Evolutionary conservation across 2,888 invertebrate species (phyloP), one percentile per base, ranked within the genome.

Genomic region (Gasteruption jaculator): DNA sequence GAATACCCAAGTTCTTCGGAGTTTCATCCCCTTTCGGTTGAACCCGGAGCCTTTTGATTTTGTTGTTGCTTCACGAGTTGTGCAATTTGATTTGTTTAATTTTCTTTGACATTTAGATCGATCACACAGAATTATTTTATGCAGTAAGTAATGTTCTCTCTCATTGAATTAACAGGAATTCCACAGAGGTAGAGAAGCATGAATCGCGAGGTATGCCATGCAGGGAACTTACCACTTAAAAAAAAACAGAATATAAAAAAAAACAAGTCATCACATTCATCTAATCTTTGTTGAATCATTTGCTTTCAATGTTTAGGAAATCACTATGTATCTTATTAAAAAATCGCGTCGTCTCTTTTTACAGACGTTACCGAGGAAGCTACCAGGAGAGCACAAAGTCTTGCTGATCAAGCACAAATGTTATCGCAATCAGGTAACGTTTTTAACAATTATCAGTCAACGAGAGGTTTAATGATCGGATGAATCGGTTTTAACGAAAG

Each of bases 201-300:
- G 69, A 65, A 58, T 60, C 63, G n/a, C n/a, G 62, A 68, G 65
- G 63, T 63, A 66, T 66, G 57, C 65, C 62, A 67, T 65, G 65
- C 69, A 69, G 70, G 67, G 64, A 70, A 57, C 60, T 63, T 68
- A 69, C 67, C 65, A n/a, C n/a, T n/a, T n/a, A n/a, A n/a, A n/a
- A n/a, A n/a, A n/a, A n/a, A n/a, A n/a, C n/a, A n/a, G n/a, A n/a
- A n/a, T n/a, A n/a, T n/a, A n/a, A n/a, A n/a, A n/a, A n/a, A n/a
- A n/a, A n/a, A n/a, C n/a, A n/a, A n/a, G n/a, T n/a, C n/a, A n/a
- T n/a, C n/a, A n/a, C n/a, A 68, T 61, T 66, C 67, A 70, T 69
- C 61, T 67, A 68, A 68, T 68, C 63, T 66, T 62, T 65, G 68
- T 69, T 63, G 56, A 60, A 58, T 70, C 70, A 70, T 61, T n/a